Evolutionary conservation across 2,888 invertebrate genomes (phyloP).

Genomic region (Polydrusus tereticollis): DNA sequence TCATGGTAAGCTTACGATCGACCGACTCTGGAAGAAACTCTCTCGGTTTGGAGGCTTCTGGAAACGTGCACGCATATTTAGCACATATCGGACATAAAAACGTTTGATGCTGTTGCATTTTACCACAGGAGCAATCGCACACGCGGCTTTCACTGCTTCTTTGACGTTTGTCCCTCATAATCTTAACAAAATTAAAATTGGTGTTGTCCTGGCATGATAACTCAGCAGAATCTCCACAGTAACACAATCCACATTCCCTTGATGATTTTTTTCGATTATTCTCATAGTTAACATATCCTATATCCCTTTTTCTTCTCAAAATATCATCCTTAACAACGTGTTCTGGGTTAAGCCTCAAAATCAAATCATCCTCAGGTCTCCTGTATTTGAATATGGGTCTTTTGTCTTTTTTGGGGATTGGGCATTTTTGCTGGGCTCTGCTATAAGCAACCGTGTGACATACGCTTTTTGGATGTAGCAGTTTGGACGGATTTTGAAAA

Average conservation of each 20-base stretch:
- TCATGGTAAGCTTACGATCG: background rate
- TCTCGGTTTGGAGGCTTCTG: background rate
- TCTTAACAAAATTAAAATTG: slow-evolving; percentile 29
- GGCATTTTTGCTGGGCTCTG: slow-evolving; percentile 46
- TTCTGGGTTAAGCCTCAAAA: slow-evolving; percentile 54
- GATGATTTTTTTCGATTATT: background rate
- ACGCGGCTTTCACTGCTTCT: background rate
- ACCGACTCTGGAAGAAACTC: slow-evolving; percentile 14
- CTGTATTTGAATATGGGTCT: slow-evolving; percentile 55
- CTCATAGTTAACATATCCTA: slow-evolving; percentile 2
- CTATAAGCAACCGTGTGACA: slow-evolving; percentile 58
- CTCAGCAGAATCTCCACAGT: slow-evolving; percentile 22
- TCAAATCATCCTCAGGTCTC: slow-evolving; percentile 55
- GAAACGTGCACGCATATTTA: slow-evolving; percentile 52
- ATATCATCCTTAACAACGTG: slow-evolving; percentile 48
- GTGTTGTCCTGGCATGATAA: slow-evolving; percentile 6
- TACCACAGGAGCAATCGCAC: slow-evolving; percentile 19
- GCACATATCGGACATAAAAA: slow-evolving; percentile 50
- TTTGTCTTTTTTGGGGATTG: slow-evolving; percentile 16
- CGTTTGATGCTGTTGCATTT: slow-evolving; percentile 34
- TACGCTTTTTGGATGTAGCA: slow-evolving; percentile 52
- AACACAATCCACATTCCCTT: slow-evolving; percentile 14
- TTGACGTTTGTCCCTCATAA: slow-evolving; percentile 6
- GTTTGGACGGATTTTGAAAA: slow-evolving; percentile 31
- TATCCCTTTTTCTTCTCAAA: background rate